Conservation (phyloP, 2,797 vertebrate species). For the Melanotaenia pygmaea region DNA sequence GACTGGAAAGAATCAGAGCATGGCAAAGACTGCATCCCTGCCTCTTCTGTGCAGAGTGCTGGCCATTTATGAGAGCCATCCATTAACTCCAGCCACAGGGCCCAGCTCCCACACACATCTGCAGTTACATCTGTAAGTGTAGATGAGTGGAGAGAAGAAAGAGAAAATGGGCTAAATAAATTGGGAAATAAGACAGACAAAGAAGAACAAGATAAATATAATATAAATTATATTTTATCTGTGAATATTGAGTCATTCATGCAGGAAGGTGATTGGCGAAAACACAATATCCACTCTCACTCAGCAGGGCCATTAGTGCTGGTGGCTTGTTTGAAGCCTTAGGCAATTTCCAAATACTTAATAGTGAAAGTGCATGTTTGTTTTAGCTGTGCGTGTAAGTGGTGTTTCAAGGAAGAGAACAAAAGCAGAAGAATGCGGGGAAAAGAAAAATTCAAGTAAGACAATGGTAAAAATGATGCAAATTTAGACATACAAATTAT, state of each 20-base stretch:
- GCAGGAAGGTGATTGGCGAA: conserved; percentile 17
- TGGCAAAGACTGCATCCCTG: conserved; percentile 60
- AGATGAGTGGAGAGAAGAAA: neutral
- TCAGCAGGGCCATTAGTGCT: conserved; percentile 39
- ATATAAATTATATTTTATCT: neutral
- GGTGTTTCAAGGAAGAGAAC: neutral
- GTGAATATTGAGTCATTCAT: conserved; percentile 12
- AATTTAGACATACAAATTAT: conserved; percentile 22
- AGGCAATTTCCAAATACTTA: conserved; percentile 44
- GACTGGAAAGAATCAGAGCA: conserved; percentile 72
- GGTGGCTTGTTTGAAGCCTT: conserved; percentile 39
- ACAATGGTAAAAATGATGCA: conserved; percentile 10
- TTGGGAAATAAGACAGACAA: conserved; percentile 5
- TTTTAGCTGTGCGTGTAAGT: conserved; percentile 16
- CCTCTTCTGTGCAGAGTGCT: conserved; percentile 49
- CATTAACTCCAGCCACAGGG: conserved; percentile 70
- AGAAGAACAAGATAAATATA: neutral
- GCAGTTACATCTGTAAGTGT: conserved; percentile 20
- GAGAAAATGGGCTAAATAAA: conserved; percentile 8
- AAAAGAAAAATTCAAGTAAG: neutral
- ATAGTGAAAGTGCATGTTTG: conserved; percentile 9
- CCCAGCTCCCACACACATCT: conserved; percentile 41
- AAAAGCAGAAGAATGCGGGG: neutral
- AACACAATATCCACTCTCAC: conserved; percentile 14
- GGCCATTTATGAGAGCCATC: conserved; percentile 62